A percentile compares a stretch with the other conserved stretches of the same genome.
phyloP scores from a whole-genome alignment of 2,113 vertebrate species.

The Megalops atlanticus region DNA sequence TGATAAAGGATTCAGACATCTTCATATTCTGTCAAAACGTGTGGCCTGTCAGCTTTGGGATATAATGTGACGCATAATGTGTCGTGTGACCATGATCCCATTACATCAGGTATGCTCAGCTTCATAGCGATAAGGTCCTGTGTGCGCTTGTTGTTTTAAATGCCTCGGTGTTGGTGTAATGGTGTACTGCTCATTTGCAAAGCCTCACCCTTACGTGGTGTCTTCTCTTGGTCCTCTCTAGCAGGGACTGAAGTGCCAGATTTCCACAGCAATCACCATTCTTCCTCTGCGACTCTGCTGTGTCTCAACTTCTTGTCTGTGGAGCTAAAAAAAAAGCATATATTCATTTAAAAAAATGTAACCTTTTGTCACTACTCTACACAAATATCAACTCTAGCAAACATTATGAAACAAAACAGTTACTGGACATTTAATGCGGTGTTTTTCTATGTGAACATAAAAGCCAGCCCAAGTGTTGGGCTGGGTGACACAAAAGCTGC shows the following conservation, averaged over 20 bases:
- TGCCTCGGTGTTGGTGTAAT: background rate
- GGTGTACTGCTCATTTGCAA: background rate
- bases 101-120: background rate
- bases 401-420: no score
- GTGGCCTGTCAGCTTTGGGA: background rate
- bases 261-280: slow-evolving; percentile 14
- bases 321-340: background rate
- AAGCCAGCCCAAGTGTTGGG: background rate
- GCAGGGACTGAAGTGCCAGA: background rate
- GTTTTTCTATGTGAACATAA: background rate
- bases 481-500: background rate
- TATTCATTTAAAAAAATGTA: no score
- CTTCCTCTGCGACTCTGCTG: background rate
- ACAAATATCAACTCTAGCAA: background rate
- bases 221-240: background rate
- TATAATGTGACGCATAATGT: background rate
- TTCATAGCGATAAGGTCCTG: no score
- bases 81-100: no score
- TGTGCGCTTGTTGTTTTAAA: background rate
- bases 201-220: slow-evolving; percentile 10
- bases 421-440: background rate
- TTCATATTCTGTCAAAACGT: background rate
- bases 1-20: background rate
- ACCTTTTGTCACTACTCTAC: no score
- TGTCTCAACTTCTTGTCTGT: background rate